These are phyloP conservation scores for Cheilosia urbana DNA, from an alignment of 2,888 invertebrate species.

Conservation along the genomic window DNA sequence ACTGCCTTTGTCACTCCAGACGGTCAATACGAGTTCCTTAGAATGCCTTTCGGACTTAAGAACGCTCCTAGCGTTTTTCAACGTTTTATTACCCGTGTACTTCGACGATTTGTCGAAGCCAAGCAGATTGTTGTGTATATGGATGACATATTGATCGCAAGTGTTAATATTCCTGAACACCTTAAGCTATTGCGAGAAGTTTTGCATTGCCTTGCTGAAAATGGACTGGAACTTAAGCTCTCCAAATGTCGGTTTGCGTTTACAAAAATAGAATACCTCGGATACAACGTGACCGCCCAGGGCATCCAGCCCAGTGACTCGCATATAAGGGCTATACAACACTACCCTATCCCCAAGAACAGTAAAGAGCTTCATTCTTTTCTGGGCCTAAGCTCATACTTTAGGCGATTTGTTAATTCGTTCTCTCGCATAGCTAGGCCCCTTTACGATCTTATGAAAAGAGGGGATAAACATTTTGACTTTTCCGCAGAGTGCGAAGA, in stretches of 20 bases:
- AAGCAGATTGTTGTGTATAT: constrained; percentile 45
- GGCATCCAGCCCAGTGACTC: constrained; percentile 27
- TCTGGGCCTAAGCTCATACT: constrained; percentile 30
- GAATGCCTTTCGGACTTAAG: background rate
- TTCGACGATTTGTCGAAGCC: background rate
- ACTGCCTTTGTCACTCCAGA: constrained; percentile 10
- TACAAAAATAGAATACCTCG: constrained; percentile 42
- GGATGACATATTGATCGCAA: constrained; percentile 56
- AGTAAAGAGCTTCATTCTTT: constrained; percentile 40
- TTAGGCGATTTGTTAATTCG: constrained; percentile 7
- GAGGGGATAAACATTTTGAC: constrained; percentile 19
- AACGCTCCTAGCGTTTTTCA: background rate
- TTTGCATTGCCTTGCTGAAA: background rate
- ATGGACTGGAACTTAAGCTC: background rate
- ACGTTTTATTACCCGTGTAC: background rate
- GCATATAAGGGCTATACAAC: constrained; percentile 1
- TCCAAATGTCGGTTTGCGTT: constrained; percentile 33
- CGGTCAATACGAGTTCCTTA: constrained; percentile 6
- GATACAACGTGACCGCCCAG: constrained; percentile 22
- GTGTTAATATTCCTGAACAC: constrained; percentile 1
- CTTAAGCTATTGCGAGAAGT: background rate
- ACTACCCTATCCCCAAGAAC: constrained; percentile 56
- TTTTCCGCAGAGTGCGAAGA: background rate
- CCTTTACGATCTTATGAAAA: constrained; percentile 34
- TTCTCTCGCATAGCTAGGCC: constrained; percentile 23